Conservation (phyloP, 2,797 vertebrate species). For the Brotogeris chrysoptera region DNA sequence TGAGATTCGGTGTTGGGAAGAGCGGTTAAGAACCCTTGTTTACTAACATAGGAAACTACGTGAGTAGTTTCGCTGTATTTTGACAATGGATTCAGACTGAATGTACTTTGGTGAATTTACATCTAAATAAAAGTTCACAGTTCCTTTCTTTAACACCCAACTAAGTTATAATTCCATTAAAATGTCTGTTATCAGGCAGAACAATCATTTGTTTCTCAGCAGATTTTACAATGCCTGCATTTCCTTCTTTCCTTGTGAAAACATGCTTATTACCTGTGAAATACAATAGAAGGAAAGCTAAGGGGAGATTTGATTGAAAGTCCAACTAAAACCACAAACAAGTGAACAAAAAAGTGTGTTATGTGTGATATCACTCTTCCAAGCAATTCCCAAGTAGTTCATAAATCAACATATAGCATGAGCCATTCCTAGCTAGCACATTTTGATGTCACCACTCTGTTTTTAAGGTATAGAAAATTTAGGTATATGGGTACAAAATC, state of each 20-base stretch:
- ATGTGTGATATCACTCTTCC: neutral
- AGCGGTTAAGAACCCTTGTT: neutral
- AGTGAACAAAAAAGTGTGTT: neutral
- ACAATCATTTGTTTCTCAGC: neutral
- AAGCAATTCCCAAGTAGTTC: neutral
- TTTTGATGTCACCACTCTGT: neutral
- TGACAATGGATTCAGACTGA: neutral
- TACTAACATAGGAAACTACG: neutral
- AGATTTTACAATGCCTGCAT: neutral
- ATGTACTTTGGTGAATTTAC: neutral
- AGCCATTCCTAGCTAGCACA: neutral
- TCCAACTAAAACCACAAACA: neutral
- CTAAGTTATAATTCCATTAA: neutral
- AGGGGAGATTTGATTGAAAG: neutral
- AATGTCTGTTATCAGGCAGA: neutral
- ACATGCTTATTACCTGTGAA: neutral
- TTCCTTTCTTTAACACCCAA: neutral
- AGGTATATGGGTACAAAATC: neutral
- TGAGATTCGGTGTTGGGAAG: neutral
- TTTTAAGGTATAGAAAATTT: neutral
- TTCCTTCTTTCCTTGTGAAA: neutral
- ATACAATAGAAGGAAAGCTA: neutral
- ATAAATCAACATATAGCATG: rapidly evolving
- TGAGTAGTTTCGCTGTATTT: neutral
- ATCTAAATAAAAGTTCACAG: neutral